Evolutionary conservation across 1,140 invertebrate genomes (phyloP), one percentile per base, ranked within the genome.

Genomic region (Microplitis mediator): DNA sequence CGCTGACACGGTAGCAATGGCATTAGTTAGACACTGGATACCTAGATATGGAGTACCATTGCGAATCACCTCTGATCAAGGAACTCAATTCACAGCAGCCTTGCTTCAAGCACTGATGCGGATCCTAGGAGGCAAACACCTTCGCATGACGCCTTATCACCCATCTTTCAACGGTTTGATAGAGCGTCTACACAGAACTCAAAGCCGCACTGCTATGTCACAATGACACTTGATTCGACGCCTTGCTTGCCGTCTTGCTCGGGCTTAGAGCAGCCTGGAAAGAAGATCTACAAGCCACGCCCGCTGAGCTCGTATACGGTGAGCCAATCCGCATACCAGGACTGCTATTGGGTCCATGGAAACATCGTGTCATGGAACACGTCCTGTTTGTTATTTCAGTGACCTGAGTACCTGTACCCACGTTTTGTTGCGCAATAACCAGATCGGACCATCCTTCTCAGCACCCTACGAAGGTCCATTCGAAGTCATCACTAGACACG

Each of bases 111-210:
- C 73, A 52, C 74, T 84, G 65, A 63, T 71, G 35, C 64, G 74
- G 54, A 54, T 79, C 6, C 34, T 80, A 0, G 81, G 82, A 32
- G 67, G 54, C n/a, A 66, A 74, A n/a, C n/a, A 62, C 16, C 62
- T 74, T 31, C 70, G 77, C 31, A 61, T 6, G 6, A 74, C 77
- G 35, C 51, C 74, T n/a, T 83, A 83, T 69, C 84, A 87, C 65
- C 82, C 84, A 8, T 54, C 71, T 31, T 75, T 79, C 32, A 86
- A 86, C 62, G 85, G 85, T 0, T 78, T 85, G 74, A 77, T 87
- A 2, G 84, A 88, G 66, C 74, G 84, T 4, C 78, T 82, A 13
- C 85, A 88, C 69, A 73, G 85, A 77, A 16, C 73, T 87, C 36
- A 39, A 39, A 5, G 36, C 36, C 23, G 36, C 36, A 6, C 5